Evolutionary conservation across 2,113 vertebrate species (phyloP).

Genomic region (Corvus cornix): DNA sequence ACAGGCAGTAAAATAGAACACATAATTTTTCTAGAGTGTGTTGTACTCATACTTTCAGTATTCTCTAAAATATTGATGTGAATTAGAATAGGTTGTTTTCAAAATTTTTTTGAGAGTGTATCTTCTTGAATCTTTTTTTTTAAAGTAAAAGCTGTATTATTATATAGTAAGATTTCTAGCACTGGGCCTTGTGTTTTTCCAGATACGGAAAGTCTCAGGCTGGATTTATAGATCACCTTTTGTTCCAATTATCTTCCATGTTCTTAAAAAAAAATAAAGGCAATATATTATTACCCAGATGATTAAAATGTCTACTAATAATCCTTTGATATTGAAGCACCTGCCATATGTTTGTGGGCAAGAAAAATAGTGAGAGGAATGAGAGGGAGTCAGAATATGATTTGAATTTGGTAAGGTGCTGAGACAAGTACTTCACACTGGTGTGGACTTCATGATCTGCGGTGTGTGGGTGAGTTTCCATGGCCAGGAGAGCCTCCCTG

Average conservation of each 20-base stretch:
- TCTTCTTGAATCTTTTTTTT: neutral
- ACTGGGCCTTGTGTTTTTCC: neutral
- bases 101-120: neutral
- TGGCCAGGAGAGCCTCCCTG: neutral
- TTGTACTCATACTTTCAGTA: neutral
- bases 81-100: neutral
- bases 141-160: neutral
- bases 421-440: neutral
- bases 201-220: neutral
- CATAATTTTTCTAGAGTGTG: neutral
- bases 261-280: neutral
- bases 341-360: neutral
- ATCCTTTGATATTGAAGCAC: neutral
- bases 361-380: neutral
- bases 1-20: neutral
- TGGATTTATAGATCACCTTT: neutral
- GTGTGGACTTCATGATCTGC: fast-evolving
- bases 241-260: neutral
- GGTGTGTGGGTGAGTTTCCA: neutral
- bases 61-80: neutral
- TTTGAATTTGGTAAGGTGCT: neutral
- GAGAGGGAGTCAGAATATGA: neutral
- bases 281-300: neutral
- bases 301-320: neutral
- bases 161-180: neutral